Conservation (phyloP, 2,113 vertebrate species). For the Eptesicus fuscus region DNA sequence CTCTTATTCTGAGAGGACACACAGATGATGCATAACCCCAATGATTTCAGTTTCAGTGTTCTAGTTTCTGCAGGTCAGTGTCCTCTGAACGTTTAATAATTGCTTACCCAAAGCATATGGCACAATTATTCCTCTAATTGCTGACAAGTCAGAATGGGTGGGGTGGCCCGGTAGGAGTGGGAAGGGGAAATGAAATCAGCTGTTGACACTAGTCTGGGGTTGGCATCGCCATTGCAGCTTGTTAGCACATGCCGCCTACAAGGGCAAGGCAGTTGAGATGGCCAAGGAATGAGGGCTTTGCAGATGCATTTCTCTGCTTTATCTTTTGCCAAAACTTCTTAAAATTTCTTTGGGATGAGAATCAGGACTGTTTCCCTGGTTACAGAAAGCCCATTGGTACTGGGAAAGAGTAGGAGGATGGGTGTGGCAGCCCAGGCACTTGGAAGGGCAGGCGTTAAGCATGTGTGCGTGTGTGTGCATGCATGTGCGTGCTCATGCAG, state of each 20-base stretch:
- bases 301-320: background rate
- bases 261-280: background rate
- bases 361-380: background rate
- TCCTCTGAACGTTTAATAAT: background rate
- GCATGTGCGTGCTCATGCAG: rapidly evolving
- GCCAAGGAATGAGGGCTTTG: background rate
- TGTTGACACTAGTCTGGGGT: background rate
- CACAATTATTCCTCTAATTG: background rate
- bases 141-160: background rate
- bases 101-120: background rate
- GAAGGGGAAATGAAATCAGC: background rate
- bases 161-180: background rate
- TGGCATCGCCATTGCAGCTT: background rate
- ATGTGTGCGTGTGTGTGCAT: rapidly evolving
- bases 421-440: background rate
- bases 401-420: background rate
- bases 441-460: background rate
- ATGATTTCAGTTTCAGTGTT: background rate
- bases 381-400: background rate
- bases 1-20: background rate
- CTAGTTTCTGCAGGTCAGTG: background rate
- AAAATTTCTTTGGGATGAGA: background rate
- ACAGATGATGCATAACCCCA: background rate
- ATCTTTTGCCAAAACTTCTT: background rate
- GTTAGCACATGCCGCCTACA: background rate